Base-by-base conservation (phyloP, 1,140 invertebrate species). In the Acromyrmex heyeri region DNA sequence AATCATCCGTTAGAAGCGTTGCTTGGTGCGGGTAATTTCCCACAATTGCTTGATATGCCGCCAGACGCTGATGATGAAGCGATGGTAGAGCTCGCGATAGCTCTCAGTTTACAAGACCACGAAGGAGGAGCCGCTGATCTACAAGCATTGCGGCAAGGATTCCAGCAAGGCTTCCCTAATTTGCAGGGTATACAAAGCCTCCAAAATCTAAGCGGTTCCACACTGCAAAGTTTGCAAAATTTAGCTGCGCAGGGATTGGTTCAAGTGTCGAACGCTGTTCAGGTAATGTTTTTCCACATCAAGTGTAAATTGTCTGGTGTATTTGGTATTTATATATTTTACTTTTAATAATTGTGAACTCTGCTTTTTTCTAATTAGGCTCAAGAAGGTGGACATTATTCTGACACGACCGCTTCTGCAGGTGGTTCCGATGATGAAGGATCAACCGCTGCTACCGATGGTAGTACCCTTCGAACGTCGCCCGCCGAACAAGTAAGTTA, bases 11-110 rank as follows among this genome's bases (percentile, higher is more conserved):
- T 98, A 7, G 98, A 98, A 94, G 97, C 97, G 0, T 95, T 97
- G 50, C 95, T 97, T 86, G 96, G 96, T 30, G 94, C 95, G 10
- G 96, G 95, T 65, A 96, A 95, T 70, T 97, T 97, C 86, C 97
- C 96, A 12, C 97, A 97, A 1, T 93, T 99, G n/a, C 94, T 99
- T 0, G 98, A 99, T 91, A 97, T 99, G 34, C 98, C 98, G 18
- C 97, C 98, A 7, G 98, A 99, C 95, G 98, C 98, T 4, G 98
- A 99, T 93, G 99, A 99, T 94, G 99, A 99, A 94, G 98, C 98
- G 0, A 99, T 99, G 97, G 98, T 99, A 30, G 98, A 99, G 94
- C 96, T 99, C 82, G 99, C 99, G 1, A 99, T 99, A 89, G 99
- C 99, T 0, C 95, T 99, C 0, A 99, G 98, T 90, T 96, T 99